Evolutionary conservation across 2,113 vertebrate genomes (phyloP).

Genomic region (Hippocampus barbouri): DNA sequence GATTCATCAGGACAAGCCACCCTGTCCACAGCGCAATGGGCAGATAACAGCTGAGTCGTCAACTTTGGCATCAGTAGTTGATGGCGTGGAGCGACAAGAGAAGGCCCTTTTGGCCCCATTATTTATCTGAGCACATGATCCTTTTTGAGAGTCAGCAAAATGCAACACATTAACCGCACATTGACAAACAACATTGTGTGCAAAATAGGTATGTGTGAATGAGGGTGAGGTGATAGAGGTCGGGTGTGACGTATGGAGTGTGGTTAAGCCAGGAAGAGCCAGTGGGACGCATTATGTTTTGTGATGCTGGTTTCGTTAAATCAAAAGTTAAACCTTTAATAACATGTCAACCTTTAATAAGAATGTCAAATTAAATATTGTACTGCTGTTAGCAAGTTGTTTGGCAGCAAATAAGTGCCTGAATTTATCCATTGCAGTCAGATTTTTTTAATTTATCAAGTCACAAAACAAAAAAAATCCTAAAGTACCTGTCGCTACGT

Average conservation of each 20-base stretch:
- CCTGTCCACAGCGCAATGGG: conserved; percentile 57
- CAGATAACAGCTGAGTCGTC: conserved; percentile 58
- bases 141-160: conserved; percentile 52
- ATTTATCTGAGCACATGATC: conserved; percentile 45
- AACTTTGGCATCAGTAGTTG: conserved; percentile 48
- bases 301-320: background rate
- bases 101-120: conserved; percentile 55
- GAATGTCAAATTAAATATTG: background rate
- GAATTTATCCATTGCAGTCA: background rate
- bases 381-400: background rate
- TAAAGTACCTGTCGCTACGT: too few relatives aligned
- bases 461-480: too few relatives aligned
- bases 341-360: background rate
- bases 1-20: conserved; percentile 21
- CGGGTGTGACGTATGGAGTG: background rate
- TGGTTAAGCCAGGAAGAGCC: background rate
- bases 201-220: conserved; percentile 8
- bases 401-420: background rate
- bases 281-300: background rate
- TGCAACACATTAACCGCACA: conserved; percentile 29
- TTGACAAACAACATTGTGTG: conserved; percentile 17
- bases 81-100: conserved; percentile 44
- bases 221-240: conserved; percentile 10
- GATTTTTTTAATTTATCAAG: background rate
- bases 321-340: background rate